These are phyloP conservation scores for Musca domestica DNA, from an alignment of 1,140 invertebrate species.

Conservation along the genomic window DNA sequence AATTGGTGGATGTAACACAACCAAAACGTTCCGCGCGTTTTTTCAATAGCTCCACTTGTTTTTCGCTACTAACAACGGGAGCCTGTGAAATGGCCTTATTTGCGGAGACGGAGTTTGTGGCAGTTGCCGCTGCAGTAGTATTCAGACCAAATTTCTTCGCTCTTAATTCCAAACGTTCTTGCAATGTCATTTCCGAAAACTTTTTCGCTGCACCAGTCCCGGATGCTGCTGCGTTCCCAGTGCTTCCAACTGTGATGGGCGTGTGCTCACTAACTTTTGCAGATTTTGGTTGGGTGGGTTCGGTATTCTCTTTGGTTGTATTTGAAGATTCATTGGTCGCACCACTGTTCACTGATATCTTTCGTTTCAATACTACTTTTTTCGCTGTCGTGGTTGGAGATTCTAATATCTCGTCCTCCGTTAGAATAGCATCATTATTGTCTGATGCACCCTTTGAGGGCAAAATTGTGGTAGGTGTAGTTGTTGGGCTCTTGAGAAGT, in stretches of 20 bases:
- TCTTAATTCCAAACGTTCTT: conserved; percentile 72
- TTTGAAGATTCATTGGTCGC: conserved; percentile 20
- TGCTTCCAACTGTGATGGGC: conserved; percentile 20
- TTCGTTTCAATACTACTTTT: conserved; percentile 68
- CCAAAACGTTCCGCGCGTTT: conserved; percentile 76
- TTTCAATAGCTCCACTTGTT: conserved; percentile 66
- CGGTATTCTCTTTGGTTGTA: conserved; percentile 26
- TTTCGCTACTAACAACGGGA: conserved; percentile 40
- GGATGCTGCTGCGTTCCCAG: conserved; percentile 25
- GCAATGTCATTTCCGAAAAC: conserved; percentile 58
- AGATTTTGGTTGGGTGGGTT: conserved; percentile 23
- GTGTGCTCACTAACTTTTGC: conserved; percentile 27
- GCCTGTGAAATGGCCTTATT: background rate
- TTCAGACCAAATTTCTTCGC: conserved; percentile 73
- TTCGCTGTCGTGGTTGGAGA: conserved; percentile 46
- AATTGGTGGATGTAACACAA: conserved; percentile 65
- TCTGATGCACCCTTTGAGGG: background rate
- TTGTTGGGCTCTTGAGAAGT: conserved; percentile 44
- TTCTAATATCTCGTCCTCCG: conserved; percentile 3
- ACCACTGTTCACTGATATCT: conserved; percentile 51
- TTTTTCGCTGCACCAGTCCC: conserved; percentile 48
- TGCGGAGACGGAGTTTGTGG: conserved; percentile 41
- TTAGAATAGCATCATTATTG: background rate
- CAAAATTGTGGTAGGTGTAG: conserved; percentile 31
- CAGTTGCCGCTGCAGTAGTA: conserved; percentile 55